Evolutionary conservation across 1,140 invertebrate genomes (phyloP), one percentile per base, ranked within the genome.

Genomic region (Ostrea edulis): DNA sequence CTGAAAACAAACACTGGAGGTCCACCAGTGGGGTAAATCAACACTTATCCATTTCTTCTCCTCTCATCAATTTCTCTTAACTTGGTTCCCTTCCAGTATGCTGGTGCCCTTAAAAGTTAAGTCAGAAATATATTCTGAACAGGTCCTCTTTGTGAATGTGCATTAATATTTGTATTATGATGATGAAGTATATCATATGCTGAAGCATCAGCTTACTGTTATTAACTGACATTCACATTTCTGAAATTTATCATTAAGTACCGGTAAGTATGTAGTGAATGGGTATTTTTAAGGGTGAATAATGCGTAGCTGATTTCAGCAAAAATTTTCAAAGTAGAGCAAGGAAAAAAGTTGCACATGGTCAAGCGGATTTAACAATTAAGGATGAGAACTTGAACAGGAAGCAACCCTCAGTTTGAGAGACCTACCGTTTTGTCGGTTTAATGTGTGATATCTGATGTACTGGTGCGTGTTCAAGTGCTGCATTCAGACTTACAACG

Each of bases 1-100:
- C 93, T 3, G 93, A 95, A 89, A 89, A 88, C 55, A 87, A 94
- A 71, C 94, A 94, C 58, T 94, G 93, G 93, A 91, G 91, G 68
- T 87, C 89, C 22, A 88, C 81, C 4, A 62, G n/a, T 25, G 51
- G 82, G 44, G 86, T 87, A 65, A 87, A 35, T 68, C 51, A n/a
- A 68, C 58, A 68, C 58, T 68, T n/a, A 25, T 71, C 68, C 12
- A 71, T 35, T 29, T 29, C 68, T 71, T 71, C 35, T 25, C 14
- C 8, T 25, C 25, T 71, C 22, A 8, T 11, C 25, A 71, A 29
- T 35, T 71, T 71, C 29, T 29, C 11, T 71, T 71, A 25, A 35
- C 29, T 35, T 29, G 65, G 55, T 62, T n/a, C 8, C 9, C 25
- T 29, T 9, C 9, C 68, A 71, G 68, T 71, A 29, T 71, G 29